Percentiles rank a stretch among this genome's conserved stretches.
These are phyloP conservation scores for Encarsia formosa DNA, from an alignment of 2,888 invertebrate species.

Conservation along the genomic window DNA sequence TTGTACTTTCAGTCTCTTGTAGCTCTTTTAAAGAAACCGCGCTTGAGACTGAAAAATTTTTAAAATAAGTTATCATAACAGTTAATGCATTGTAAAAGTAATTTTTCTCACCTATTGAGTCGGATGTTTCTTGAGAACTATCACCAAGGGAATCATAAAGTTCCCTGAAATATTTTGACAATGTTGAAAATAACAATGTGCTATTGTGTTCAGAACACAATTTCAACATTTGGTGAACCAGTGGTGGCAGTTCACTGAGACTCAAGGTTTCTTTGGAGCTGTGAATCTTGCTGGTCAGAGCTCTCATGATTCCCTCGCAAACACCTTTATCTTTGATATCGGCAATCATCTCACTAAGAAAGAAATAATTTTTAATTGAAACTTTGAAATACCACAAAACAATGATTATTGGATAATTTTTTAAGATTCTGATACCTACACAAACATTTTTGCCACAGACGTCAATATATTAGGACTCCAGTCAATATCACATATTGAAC, in stretches of 20 bases:
- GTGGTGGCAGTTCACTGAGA: constrained; percentile 62
- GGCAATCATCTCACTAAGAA: constrained; percentile 47
- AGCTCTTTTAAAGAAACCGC: constrained; percentile 48
- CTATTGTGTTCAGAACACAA: constrained; percentile 54
- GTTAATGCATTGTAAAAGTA: not conserved
- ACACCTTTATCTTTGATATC: constrained; percentile 53
- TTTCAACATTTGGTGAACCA: constrained; percentile 65
- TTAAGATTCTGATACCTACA: constrained; percentile 50
- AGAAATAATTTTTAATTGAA: constrained; percentile 1
- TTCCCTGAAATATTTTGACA: constrained; percentile 55
- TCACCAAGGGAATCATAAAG: constrained; percentile 40
- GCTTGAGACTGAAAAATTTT: not conserved
- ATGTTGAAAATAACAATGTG: constrained; percentile 51
- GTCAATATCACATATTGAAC: constrained; percentile 58
- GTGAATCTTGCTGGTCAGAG: constrained; percentile 59
- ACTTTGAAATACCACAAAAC: not conserved
- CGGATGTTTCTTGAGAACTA: constrained; percentile 30
- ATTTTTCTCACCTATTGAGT: constrained; percentile 35
- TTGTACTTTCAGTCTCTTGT: constrained; percentile 60
- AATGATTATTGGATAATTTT: constrained; percentile 1
- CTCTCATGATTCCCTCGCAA: constrained; percentile 57
- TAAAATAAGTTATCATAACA: not conserved
- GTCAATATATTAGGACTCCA: constrained; percentile 61
- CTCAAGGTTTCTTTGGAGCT: constrained; percentile 55
- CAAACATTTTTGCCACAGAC: constrained; percentile 65